Evolutionary conservation across 2,113 vertebrate species (phyloP).

Genomic region (Dromaius novaehollandiae): DNA sequence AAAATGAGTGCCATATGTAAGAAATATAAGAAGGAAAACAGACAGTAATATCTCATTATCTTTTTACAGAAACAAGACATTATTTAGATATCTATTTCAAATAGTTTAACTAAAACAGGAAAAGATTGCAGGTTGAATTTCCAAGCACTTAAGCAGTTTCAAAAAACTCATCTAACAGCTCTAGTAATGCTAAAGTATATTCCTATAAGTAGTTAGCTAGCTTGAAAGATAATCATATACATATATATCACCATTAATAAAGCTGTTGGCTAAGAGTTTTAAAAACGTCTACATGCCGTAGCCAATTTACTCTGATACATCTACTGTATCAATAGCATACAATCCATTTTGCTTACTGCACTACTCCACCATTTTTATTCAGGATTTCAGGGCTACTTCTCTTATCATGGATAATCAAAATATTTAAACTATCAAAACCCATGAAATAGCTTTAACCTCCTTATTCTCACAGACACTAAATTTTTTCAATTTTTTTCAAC

Average conservation of each 20-base stretch:
- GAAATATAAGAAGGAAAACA: not conserved
- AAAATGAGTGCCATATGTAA: not conserved
- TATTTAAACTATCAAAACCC: not conserved
- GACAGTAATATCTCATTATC: not conserved
- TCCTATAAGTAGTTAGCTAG: not conserved
- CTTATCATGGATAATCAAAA: not conserved
- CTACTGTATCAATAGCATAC: not conserved
- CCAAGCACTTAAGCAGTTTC: not conserved
- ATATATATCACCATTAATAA: rapidly evolving
- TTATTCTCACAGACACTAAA: not conserved
- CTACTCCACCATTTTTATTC: not conserved
- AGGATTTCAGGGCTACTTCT: not conserved
- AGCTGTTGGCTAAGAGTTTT: not conserved
- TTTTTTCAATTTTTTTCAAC: not conserved
- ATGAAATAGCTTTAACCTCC: not conserved
- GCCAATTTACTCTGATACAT: not conserved
- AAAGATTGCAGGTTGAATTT: not conserved
- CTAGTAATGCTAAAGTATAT: not conserved
- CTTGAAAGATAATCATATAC: not conserved
- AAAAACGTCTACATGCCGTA: not conserved
- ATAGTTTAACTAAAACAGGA: not conserved
- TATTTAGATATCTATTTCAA: not conserved
- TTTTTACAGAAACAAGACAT: not conserved
- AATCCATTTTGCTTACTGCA: not conserved
- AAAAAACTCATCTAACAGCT: not conserved